Evolutionary conservation across 2,888 invertebrate genomes (phyloP).

Genomic region (Synanthedon formicaeformis): DNA sequence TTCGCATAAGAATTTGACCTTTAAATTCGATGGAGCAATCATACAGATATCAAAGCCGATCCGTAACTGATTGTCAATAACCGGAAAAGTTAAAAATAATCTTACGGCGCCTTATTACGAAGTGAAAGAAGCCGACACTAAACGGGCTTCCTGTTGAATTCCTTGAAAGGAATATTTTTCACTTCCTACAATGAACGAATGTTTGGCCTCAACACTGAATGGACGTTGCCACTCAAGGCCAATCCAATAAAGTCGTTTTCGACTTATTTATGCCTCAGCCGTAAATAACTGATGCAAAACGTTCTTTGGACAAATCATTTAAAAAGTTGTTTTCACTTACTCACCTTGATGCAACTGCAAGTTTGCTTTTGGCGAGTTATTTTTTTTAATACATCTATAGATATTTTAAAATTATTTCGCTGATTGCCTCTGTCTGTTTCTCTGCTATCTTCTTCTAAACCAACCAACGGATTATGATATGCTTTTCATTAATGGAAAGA

Average conservation of each 20-base stretch:
- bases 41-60: not conserved
- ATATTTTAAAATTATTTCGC: too few relatives aligned
- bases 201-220: conserved; percentile 6
- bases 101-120: conserved; percentile 10
- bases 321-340: conserved; percentile 23
- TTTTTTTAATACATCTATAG: conserved; percentile 9
- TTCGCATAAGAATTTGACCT: too few relatives aligned
- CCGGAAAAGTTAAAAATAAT: not conserved
- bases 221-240: conserved; percentile 5
- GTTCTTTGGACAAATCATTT: conserved; percentile 13
- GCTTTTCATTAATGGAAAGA: too few relatives aligned
- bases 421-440: too few relatives aligned
- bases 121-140: conserved; percentile 17
- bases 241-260: conserved; percentile 2
- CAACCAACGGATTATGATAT: too few relatives aligned
- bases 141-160: conserved; percentile 22
- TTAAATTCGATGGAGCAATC: too few relatives aligned
- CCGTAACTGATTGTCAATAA: not conserved
- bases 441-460: too few relatives aligned
- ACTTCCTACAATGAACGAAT: conserved; percentile 23
- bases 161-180: conserved; percentile 6
- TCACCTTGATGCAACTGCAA: conserved; percentile 10
- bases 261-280: conserved; percentile 2
- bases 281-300: conserved; percentile 1
- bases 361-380: not conserved